Conservation (phyloP, 2,113 vertebrate genomes). For the Siniperca knerii region DNA sequence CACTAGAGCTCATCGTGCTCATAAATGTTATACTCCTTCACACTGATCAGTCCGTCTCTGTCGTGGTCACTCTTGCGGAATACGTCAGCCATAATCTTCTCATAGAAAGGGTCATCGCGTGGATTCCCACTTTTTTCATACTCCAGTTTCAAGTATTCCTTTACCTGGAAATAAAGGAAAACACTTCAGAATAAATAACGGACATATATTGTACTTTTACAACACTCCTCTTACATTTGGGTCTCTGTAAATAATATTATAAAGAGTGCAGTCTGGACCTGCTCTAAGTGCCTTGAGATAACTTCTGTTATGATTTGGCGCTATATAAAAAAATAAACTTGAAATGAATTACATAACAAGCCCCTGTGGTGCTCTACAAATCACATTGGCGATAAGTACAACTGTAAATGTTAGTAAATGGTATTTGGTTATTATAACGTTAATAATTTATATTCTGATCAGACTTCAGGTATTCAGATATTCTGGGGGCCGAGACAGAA, state of each 20-base stretch:
- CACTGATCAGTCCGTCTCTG: slow-evolving; percentile 90
- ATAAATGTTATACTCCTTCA: slow-evolving; percentile 94
- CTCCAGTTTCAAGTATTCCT: slow-evolving; percentile 88
- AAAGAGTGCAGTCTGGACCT: too few species aligned
- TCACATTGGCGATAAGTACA: not conserved
- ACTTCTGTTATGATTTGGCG: too few species aligned
- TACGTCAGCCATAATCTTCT: slow-evolving; percentile 90
- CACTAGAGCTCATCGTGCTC: slow-evolving; percentile 94
- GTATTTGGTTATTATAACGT: not conserved
- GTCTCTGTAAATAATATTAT: too few species aligned
- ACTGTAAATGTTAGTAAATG: slow-evolving; percentile 1
- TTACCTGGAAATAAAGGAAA: slow-evolving; percentile 84
- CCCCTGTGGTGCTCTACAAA: not conserved
- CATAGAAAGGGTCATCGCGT: slow-evolving; percentile 87
- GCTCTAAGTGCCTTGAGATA: too few species aligned
- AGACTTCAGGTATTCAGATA: not conserved
- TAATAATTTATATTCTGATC: not conserved
- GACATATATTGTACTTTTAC: not conserved
- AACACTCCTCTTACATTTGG: not conserved
- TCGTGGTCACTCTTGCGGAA: slow-evolving; percentile 92
- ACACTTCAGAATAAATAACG: not conserved
- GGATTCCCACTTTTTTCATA: slow-evolving; percentile 89
- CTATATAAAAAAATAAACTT: too few species aligned
- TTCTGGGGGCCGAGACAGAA: not conserved
- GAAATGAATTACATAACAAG: not conserved